These are phyloP conservation scores for Belgica antarctica DNA, from an alignment of 2,888 invertebrate genomes.

Conservation along the genomic window DNA sequence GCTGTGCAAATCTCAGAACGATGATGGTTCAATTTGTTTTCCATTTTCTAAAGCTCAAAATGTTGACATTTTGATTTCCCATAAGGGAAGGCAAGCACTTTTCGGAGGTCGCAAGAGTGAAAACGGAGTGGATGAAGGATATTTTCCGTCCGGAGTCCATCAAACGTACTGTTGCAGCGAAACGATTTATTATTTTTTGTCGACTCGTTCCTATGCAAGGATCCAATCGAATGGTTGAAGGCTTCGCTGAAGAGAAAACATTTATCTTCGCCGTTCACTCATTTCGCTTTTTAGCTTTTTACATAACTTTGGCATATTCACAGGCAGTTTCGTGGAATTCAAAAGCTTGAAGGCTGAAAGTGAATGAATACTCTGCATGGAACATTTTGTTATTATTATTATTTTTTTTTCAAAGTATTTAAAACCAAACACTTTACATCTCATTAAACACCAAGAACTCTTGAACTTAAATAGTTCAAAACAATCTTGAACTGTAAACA, in stretches of 20 bases:
- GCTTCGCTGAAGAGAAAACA: not conserved
- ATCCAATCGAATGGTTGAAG: not conserved
- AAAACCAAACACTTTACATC: no score
- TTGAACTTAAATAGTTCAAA: no score
- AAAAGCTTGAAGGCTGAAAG: not conserved
- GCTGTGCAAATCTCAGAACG: conserved; percentile 37
- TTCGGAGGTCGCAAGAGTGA: not conserved
- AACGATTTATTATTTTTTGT: conserved; percentile 27
- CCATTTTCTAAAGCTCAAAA: conserved; percentile 22
- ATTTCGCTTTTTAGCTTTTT: not conserved
- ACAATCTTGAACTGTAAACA: no score
- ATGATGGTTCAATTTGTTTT: conserved; percentile 44
- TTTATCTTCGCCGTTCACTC: conserved; percentile 8
- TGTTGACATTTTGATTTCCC: conserved; percentile 42
- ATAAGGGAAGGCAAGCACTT: conserved; percentile 23
- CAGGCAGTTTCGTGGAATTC: not conserved
- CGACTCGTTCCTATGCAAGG: not conserved
- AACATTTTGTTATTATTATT: no score
- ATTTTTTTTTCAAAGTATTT: no score
- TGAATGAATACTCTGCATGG: not conserved
- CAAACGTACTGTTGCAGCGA: conserved; percentile 11
- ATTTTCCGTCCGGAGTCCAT: conserved; percentile 19
- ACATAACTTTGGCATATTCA: no score
- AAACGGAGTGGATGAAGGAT: not conserved
- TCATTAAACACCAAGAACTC: no score